These are phyloP conservation scores for Boulengeromyrus knoepffleri DNA, from an alignment of 2,113 vertebrate genomes.

Conservation along the genomic window DNA sequence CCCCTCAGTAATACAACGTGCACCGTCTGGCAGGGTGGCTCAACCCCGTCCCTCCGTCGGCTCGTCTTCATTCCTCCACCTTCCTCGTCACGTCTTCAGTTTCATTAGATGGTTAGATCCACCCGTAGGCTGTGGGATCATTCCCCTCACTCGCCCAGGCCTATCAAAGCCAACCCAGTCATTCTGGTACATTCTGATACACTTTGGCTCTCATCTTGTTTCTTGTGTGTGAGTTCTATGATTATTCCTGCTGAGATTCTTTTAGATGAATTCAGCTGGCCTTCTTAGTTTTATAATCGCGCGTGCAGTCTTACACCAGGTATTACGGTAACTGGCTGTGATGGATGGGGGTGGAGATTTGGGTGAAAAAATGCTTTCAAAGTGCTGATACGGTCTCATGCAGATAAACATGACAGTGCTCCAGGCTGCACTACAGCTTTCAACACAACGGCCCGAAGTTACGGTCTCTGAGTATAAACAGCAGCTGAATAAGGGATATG, in stretches of 20 bases:
- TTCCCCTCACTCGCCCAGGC: not conserved
- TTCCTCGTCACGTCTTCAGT: not conserved
- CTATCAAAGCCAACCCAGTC: not conserved
- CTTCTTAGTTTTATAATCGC: not conserved
- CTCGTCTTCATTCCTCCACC: not conserved
- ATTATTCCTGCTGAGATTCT: not conserved
- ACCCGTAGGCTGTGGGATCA: not conserved
- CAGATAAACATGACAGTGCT: not conserved
- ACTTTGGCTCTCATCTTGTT: not conserved
- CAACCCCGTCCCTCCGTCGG: not conserved
- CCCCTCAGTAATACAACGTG: not conserved
- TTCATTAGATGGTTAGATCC: not conserved
- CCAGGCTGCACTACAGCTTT: not conserved
- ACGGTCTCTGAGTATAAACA: constrained; percentile 3
- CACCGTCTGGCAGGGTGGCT: not conserved
- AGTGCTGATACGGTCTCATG: not conserved
- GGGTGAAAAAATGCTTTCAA: not conserved
- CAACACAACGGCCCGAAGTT: not conserved
- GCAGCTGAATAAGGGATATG: too few species aligned
- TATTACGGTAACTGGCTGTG: not conserved
- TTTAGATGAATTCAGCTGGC: not conserved
- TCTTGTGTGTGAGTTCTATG: not conserved
- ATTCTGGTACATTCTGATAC: not conserved
- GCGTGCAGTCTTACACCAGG: not conserved
- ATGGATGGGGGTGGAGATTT: not conserved